A percentile compares a stretch with the other conserved stretches of the same genome.
These are phyloP conservation scores for Acrobasis suavella DNA, from an alignment of 2,888 invertebrate genomes.

Conservation along the genomic window DNA sequence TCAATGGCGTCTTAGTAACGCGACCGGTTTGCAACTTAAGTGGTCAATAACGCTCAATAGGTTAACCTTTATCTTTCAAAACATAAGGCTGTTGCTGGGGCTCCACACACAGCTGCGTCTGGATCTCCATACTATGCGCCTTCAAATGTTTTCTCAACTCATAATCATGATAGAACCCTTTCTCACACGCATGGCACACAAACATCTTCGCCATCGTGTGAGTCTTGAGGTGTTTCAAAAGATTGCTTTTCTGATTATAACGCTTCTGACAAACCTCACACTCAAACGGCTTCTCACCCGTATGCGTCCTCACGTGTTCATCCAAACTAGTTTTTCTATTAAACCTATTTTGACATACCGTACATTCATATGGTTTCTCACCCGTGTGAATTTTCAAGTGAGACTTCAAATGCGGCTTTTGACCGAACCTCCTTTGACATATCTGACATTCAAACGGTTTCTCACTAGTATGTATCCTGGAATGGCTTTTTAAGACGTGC, in stretches of 20 bases:
- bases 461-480: neutral
- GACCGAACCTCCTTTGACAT: neutral
- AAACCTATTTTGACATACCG: slow-evolving; percentile 26
- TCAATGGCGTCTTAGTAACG: no score
- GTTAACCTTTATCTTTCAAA: no score
- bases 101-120: no score
- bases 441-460: neutral
- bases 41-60: no score
- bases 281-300: neutral
- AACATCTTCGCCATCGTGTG: neutral
- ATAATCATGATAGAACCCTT: neutral
- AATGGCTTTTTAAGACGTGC: neutral
- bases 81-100: no score
- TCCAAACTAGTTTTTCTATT: neutral
- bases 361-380: slow-evolving; percentile 30
- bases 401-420: slow-evolving; percentile 10
- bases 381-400: slow-evolving; percentile 19
- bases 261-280: neutral
- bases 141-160: neutral
- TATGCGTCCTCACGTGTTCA: neutral
- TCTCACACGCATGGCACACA: neutral
- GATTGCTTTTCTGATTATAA: neutral
- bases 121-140: neutral
- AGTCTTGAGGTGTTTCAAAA: neutral
- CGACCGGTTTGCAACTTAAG: no score